Conservation (phyloP, 2,797 vertebrate species). For the Pyrrhura leucotis region DNA sequence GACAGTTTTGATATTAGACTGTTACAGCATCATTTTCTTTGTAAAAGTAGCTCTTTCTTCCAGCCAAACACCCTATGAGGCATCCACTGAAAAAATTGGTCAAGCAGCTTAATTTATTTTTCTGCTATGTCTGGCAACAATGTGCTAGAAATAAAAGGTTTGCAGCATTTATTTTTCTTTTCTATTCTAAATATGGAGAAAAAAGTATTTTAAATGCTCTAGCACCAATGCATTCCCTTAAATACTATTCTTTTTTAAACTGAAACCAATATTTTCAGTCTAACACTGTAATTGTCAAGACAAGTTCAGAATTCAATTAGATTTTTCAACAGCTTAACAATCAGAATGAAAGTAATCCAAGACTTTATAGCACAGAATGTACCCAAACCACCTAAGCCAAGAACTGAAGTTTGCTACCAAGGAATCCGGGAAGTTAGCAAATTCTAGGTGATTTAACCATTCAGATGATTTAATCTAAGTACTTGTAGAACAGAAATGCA, state of each 20-base stretch:
- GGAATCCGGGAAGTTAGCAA: not conserved
- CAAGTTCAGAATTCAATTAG: not conserved
- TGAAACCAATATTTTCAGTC: not conserved
- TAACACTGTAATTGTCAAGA: not conserved
- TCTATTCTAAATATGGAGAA: not conserved
- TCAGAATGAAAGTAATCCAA: not conserved
- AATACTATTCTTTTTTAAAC: not conserved
- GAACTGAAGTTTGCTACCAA: not conserved
- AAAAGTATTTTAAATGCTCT: not conserved
- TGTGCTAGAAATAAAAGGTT: not conserved
- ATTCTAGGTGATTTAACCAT: not conserved
- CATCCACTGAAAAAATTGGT: not conserved
- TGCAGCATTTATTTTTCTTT: not conserved
- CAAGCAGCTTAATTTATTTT: not conserved
- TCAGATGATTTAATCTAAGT: not conserved
- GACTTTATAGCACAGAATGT: not conserved
- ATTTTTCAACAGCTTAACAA: not conserved
- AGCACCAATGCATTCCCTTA: not conserved
- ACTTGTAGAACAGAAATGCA: not conserved
- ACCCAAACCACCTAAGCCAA: not conserved
- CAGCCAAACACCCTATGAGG: not conserved
- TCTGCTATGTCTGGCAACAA: not conserved
- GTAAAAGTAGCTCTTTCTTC: not conserved
- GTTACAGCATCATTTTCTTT: not conserved
- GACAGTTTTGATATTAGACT: not conserved